Evolutionary conservation across 2,797 vertebrate species (phyloP).

Genomic region (Anguilla marmorata): DNA sequence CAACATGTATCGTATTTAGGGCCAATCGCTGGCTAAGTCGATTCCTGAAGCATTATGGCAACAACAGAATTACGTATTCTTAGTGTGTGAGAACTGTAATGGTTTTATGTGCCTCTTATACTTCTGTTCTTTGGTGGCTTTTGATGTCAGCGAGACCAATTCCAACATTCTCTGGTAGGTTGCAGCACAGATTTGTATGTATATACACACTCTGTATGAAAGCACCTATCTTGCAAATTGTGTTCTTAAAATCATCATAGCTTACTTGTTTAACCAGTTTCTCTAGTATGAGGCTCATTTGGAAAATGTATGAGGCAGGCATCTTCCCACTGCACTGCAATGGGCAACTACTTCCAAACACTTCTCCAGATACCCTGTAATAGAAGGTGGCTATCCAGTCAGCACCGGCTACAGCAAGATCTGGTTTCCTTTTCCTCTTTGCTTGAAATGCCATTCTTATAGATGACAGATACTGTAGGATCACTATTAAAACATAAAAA

Average conservation of each 20-base stretch:
- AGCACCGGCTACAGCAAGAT: not conserved
- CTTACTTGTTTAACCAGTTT: not conserved
- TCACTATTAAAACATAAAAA: no score
- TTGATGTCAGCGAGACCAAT: not conserved
- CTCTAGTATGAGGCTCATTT: not conserved
- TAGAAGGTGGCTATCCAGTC: not conserved
- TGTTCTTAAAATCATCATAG: not conserved
- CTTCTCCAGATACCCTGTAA: not conserved
- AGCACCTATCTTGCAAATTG: conserved; percentile 23
- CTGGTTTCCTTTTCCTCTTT: not conserved
- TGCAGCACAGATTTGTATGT: conserved; percentile 59
- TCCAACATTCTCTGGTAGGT: conserved; percentile 62
- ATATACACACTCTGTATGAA: conserved; percentile 57
- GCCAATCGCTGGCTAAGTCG: conserved; percentile 4
- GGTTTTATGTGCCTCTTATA: not conserved
- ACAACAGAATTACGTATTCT: conserved; percentile 10
- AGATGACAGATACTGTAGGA: not conserved
- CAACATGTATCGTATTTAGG: conserved; percentile 26
- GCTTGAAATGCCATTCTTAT: not conserved
- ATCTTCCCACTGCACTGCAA: not conserved
- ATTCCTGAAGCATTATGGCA: conserved; percentile 27
- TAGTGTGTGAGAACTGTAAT: not conserved
- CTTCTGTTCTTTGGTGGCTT: conserved; percentile 14
- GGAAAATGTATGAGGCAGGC: not conserved
- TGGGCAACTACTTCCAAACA: not conserved